Evolutionary conservation across 2,797 vertebrate species (phyloP).

Genomic region (Epinephelus coioides): DNA sequence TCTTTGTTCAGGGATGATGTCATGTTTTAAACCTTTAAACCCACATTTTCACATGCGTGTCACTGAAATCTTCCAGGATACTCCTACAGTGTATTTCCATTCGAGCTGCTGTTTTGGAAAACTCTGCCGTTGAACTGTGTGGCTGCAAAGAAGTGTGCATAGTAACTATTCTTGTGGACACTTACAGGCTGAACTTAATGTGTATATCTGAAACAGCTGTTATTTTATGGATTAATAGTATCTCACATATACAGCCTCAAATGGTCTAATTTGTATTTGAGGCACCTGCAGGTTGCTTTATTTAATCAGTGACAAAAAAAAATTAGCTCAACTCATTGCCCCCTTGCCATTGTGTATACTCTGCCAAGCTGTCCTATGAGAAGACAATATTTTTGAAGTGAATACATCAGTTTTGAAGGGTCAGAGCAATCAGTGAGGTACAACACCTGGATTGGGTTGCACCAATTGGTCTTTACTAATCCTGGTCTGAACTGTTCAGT

Average conservation of each 20-base stretch:
- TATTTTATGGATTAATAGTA: background rate
- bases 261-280: background rate
- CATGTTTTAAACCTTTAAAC: conserved; percentile 37
- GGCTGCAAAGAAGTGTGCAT: background rate
- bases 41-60: conserved; percentile 25
- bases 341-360: background rate
- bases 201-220: background rate
- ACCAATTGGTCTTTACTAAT: no score
- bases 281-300: background rate
- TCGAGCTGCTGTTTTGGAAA: conserved; percentile 30
- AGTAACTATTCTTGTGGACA: conserved; percentile 2
- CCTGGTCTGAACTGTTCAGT: no score
- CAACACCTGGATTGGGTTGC: no score
- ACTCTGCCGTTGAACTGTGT: conserved; percentile 13
- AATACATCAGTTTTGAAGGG: no score
- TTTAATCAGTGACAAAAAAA: background rate
- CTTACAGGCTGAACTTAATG: background rate
- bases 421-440: no score
- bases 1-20: conserved; percentile 10
- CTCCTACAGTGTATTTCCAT: conserved; percentile 21
- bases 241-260: background rate
- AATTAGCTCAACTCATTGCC: background rate
- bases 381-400: background rate
- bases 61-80: conserved; percentile 11
- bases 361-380: background rate